A percentile compares a stretch with the other conserved stretches of the same genome.
Evolutionary conservation across 2,113 vertebrate species (phyloP).

Genomic region (Jaculus jaculus): DNA sequence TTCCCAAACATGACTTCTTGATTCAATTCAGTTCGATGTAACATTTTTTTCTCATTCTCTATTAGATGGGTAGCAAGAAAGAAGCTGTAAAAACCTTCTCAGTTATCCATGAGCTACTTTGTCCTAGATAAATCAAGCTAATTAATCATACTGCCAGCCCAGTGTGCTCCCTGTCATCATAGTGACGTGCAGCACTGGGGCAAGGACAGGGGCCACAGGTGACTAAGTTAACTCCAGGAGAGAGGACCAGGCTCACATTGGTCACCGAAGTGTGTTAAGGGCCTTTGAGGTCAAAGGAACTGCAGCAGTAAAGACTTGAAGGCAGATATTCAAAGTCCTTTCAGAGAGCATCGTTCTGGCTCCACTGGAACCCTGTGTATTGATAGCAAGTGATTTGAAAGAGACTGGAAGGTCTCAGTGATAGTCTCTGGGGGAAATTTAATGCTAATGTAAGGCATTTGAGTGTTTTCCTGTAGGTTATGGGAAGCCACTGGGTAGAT

Average conservation of each 20-base stretch:
- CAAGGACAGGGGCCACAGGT: fast-evolving
- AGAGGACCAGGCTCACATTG: neutral
- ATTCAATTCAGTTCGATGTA: neutral
- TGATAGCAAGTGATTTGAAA: neutral
- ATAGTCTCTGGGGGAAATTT: neutral
- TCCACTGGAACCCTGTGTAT: neutral
- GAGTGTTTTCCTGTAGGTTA: neutral
- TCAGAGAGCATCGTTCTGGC: neutral
- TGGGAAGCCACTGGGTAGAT: neutral
- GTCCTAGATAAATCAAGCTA: neutral
- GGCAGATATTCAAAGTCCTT: neutral
- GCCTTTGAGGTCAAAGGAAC: neutral
- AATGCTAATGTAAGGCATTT: neutral
- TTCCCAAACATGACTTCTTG: neutral
- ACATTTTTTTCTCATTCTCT: neutral
- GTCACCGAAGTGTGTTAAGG: too few relatives aligned
- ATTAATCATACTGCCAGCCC: neutral
- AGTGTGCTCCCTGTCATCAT: fast-evolving
- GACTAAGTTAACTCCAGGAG: too few relatives aligned
- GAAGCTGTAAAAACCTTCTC: neutral
- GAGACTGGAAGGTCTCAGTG: neutral
- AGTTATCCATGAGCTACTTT: neutral
- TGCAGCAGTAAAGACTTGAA: neutral
- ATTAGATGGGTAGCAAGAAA: fast-evolving
- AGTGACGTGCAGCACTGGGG: too few relatives aligned